phyloP scores from a whole-genome alignment of 2,888 invertebrate genomes.

The Pseudeuparius sepicola region DNA sequence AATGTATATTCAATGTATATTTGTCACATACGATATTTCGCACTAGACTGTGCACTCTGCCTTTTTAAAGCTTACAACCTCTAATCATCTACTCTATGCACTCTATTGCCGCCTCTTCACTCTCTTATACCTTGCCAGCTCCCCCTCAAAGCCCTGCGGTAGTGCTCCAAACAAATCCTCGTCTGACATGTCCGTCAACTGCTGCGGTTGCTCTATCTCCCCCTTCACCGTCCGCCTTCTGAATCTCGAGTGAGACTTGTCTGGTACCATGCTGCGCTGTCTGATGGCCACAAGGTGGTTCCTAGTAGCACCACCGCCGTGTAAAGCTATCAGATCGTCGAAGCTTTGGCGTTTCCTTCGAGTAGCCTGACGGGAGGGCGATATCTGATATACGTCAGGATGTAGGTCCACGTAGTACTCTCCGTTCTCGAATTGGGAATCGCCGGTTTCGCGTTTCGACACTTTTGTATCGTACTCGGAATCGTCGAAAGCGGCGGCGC shows the following conservation, averaged over 20 bases:
- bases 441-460: slow-evolving; percentile 3
- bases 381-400: slow-evolving; percentile 22
- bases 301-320: slow-evolving; percentile 26
- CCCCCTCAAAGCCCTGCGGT: slow-evolving; percentile 37
- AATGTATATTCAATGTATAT: too few species aligned
- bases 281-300: slow-evolving; percentile 27
- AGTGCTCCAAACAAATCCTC: slow-evolving; percentile 38
- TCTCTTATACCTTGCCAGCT: slow-evolving; percentile 36
- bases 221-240: slow-evolving; percentile 23
- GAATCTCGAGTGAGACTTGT: slow-evolving; percentile 15
- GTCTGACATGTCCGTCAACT: slow-evolving; percentile 32
- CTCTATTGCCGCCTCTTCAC: slow-evolving; percentile 30
- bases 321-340: slow-evolving; percentile 23
- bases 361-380: not conserved
- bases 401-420: slow-evolving; percentile 24
- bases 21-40: too few species aligned
- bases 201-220: slow-evolving; percentile 22
- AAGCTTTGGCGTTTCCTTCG: slow-evolving; percentile 26
- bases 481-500: not conserved
- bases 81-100: too few species aligned
- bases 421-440: slow-evolving; percentile 13
- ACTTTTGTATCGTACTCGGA: not conserved
- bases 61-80: too few species aligned
- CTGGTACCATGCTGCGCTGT: slow-evolving; percentile 26
- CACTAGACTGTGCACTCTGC: too few species aligned